These are phyloP conservation scores for Lucifuga dentata DNA, from an alignment of 2,113 vertebrate genomes.

Conservation along the genomic window DNA sequence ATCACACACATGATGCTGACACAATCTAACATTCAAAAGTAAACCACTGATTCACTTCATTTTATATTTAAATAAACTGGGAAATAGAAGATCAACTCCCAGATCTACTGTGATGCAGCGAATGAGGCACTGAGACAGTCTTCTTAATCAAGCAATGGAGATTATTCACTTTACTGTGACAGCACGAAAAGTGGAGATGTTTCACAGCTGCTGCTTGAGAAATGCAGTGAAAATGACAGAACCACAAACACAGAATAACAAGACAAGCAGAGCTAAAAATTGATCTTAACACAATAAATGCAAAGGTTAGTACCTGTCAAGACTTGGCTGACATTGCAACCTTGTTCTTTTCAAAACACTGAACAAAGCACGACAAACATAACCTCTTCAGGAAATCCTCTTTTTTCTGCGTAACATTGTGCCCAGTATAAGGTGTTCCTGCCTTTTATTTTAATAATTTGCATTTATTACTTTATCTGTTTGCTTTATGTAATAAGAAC, in stretches of 20 bases:
- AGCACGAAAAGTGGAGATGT: constrained; percentile 21
- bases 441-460: neutral
- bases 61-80: neutral
- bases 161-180: constrained; percentile 5
- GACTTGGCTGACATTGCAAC: neutral
- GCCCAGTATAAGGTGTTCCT: neutral
- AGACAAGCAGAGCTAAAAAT: neutral
- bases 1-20: no score
- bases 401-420: neutral
- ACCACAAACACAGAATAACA: neutral
- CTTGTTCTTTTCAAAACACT: constrained; percentile 6
- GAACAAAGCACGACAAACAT: constrained; percentile 13
- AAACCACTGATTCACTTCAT: no score
- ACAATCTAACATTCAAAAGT: no score
- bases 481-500: neutral
- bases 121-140: constrained; percentile 6
- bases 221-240: neutral
- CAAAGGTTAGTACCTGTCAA: neutral
- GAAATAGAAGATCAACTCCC: neutral
- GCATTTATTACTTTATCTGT: neutral
- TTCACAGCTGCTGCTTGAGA: constrained; percentile 26
- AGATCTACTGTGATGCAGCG: constrained; percentile 11
- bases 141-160: constrained; percentile 25
- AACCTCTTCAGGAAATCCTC: constrained; percentile 18
- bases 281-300: neutral